phyloP scores from a whole-genome alignment of 2,113 vertebrate genomes.

The Formicarius rufipectus region DNA sequence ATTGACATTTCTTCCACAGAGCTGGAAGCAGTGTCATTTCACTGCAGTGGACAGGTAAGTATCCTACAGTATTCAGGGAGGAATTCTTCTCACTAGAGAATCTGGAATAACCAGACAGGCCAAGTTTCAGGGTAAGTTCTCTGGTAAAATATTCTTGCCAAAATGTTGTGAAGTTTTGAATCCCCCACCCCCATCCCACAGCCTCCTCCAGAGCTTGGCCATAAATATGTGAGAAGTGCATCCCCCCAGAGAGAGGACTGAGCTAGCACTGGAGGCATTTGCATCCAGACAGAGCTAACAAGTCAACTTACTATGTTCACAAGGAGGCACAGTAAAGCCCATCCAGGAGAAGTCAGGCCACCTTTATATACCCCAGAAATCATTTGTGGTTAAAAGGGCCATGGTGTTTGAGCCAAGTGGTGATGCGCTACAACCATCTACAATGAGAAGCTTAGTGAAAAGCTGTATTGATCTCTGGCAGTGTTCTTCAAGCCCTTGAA shows the following conservation, averaged over 20 bases:
- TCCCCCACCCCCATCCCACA: accelerated
- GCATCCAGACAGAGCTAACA: background rate
- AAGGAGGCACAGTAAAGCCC: background rate
- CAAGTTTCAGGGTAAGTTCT: background rate
- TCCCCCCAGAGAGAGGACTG: background rate
- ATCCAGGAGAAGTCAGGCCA: background rate
- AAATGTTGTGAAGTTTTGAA: background rate
- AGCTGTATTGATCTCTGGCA: background rate
- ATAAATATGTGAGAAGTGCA: background rate
- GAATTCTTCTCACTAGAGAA: background rate
- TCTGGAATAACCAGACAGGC: background rate
- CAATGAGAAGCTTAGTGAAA: background rate
- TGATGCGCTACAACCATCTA: background rate
- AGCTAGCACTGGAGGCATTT: background rate
- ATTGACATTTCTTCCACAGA: background rate
- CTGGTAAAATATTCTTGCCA: background rate
- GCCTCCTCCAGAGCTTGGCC: background rate
- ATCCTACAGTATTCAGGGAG: background rate
- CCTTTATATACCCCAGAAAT: background rate
- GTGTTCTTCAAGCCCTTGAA: background rate
- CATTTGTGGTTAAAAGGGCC: background rate
- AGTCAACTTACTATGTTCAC: background rate
- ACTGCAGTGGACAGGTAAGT: background rate
- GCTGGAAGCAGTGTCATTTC: background rate
- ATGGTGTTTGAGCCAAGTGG: background rate